Evolutionary conservation across 2,797 vertebrate genomes (phyloP).

Genomic region (Heliangelus exortis): DNA sequence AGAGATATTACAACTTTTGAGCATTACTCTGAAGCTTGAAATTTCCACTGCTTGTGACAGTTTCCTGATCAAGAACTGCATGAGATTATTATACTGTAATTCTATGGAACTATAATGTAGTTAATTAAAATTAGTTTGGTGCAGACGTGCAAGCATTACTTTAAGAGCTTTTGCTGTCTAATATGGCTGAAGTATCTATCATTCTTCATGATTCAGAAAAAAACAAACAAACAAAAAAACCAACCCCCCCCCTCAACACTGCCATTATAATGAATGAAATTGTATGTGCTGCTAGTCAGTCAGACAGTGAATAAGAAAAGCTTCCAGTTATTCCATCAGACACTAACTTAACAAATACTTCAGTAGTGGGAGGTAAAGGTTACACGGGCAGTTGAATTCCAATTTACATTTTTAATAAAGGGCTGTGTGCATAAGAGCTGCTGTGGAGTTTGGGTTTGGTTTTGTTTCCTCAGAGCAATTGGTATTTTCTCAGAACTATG

Average conservation of each 20-base stretch:
- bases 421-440: neutral
- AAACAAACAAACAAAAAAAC: neutral
- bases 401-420: slow-evolving; percentile 61
- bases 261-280: slow-evolving; percentile 6
- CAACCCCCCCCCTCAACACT: neutral
- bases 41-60: neutral
- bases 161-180: neutral
- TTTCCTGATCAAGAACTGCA: neutral
- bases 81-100: neutral
- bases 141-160: neutral
- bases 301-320: slow-evolving; percentile 40
- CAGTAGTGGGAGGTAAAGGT: slow-evolving; percentile 25
- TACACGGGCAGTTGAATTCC: slow-evolving; percentile 37
- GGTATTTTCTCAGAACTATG: neutral
- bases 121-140: neutral
- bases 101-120: neutral
- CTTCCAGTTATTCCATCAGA: slow-evolving; percentile 14
- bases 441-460: neutral
- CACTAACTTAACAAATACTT: slow-evolving; percentile 19
- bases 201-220: neutral
- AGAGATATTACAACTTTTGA: neutral
- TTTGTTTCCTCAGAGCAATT: neutral
- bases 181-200: neutral
- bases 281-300: slow-evolving; percentile 6
- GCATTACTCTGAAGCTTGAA: neutral